Evolutionary conservation across 2,113 vertebrate species (phyloP), one percentile per base, ranked within the genome.

Genomic region (Ciconia stormi): DNA sequence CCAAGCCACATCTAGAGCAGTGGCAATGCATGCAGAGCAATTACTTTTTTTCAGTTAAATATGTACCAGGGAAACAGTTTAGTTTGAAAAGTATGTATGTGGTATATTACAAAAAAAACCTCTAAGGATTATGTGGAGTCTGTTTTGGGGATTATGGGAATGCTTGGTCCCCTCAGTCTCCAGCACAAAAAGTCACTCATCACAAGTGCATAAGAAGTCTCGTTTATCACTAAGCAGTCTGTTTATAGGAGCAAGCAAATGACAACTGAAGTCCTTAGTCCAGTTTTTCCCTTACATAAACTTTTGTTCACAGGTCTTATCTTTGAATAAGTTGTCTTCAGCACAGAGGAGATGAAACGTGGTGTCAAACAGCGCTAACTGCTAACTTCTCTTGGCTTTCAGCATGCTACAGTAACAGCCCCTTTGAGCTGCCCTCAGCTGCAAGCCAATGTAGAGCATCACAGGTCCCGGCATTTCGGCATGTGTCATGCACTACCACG

Each of bases 171-270:
- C 78, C 87, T 58, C 58, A 26, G 49, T 16, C 9, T 10, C 89
- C 10, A 3, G 82, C 84, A 88, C 93, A 77, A 44, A 23, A 22
- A 74, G 61, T 67, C 93, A 82, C 85, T 69, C 4, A 16, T 10
- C 79, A 61, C 62, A 73, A 71, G 77, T 9, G n/a, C 4, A 0
- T 10, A 11, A 62, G 55, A 62, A 55, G 38, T n/a, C 71, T 47
- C 67, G 9, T 46, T 67, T 67, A 49, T 42, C 89, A 44, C 84
- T 72, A 86, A 80, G 92, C 90, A 82, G 73, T 8, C 89, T 80
- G 87, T n/a, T 73, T 53, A 77, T 15, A 91, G 89, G 67, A 93
- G 63, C 87, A 93, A 95, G 91, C 81, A 91, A 73, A 90, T 40
- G 87, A 69, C 77, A 87, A 15, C 59, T 59, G 16, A 78, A 88